Base-by-base conservation (phyloP, 2,797 vertebrate species). In the Poeciliopsis turneri region DNA sequence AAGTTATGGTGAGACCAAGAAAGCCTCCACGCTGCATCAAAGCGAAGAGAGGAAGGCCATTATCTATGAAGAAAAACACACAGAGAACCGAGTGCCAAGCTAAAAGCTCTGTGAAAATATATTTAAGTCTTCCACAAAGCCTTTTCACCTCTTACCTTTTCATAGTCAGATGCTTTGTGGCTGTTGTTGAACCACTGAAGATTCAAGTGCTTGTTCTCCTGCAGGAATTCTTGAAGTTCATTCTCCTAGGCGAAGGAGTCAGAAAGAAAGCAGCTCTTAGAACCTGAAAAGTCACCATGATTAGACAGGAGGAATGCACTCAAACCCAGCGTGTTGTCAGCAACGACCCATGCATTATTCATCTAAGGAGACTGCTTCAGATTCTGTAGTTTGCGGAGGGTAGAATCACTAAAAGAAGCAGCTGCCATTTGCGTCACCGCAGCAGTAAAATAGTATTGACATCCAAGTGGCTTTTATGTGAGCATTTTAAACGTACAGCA, bases 191-290 rank as follows among this genome's bases (percentile, higher is more conserved):
- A 96, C 93, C 97, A 88, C 75, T 95, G 95, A 76, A 93, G 92
- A 91, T 94, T 97, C 94, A 97, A 88, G 87, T 90, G 90, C 57
- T 88, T 92, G 85, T 95, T 95, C 86, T 95, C 95, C 83, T 93
- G 95, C 81, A 93, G 89, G 75, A 95, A 96, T 94, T 96, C 95
- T 90, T 97, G 95, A 91, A 96, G 95, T 91, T 96, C 96, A 96
- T 96, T 92, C 92, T 96, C 96, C 98, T 99, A 77, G 25, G 82
- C 82, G 70, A 85, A 82, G 84, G 41, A 87, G 68, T 47, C 57
- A 86, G 72, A 83, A 51, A 86, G 72, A 79, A 86, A 89, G 81
- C 46, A 53, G 30, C 36, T 68, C 83, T 93, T 69, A 92, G 79
- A 88, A 59, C 55, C 61, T 59, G 5, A n/a, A 76, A 84, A 84